These are phyloP conservation scores for Nylanderia fulva DNA, from an alignment of 1,140 invertebrate species.

Conservation along the genomic window DNA sequence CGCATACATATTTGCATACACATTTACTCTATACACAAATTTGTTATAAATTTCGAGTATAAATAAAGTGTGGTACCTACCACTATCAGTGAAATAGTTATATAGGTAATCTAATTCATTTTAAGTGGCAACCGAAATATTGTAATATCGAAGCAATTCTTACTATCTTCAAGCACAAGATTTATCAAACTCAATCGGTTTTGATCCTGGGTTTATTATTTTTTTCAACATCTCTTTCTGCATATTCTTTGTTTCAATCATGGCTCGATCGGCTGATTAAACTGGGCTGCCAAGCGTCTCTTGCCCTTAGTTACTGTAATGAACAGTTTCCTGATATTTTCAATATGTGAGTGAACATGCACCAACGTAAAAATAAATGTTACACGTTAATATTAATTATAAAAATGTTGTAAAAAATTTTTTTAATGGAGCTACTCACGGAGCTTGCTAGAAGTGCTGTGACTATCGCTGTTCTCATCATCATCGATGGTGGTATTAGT, in stretches of 20 bases:
- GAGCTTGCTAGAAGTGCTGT: slow-evolving; percentile 79
- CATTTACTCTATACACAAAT: slow-evolving; percentile 65
- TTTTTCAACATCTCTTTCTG: slow-evolving; percentile 22
- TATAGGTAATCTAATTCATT: slow-evolving; percentile 64
- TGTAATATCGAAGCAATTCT: slow-evolving; percentile 16
- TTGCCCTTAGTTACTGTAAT: slow-evolving; percentile 79
- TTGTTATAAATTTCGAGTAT: slow-evolving; percentile 56
- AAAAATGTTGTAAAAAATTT: neutral
- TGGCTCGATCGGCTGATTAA: slow-evolving; percentile 82
- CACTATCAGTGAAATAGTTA: slow-evolving; percentile 49
- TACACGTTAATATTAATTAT: neutral
- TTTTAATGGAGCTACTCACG: slow-evolving; percentile 67
- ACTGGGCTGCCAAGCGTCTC: slow-evolving; percentile 84
- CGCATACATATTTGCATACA: slow-evolving; percentile 27
- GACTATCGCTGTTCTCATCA: slow-evolving; percentile 70
- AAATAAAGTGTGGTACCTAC: slow-evolving; percentile 70
- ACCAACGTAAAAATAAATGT: neutral
- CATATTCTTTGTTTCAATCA: slow-evolving; percentile 64
- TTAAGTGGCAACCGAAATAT: slow-evolving; percentile 57
- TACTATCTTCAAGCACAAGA: neutral
- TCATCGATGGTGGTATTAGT: slow-evolving; percentile 41
- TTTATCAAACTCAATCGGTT: slow-evolving; percentile 19
- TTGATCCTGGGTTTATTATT: slow-evolving; percentile 24
- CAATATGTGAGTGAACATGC: slow-evolving; percentile 5
- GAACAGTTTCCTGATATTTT: slow-evolving; percentile 41